Percentiles rank a stretch among this genome's conserved stretches.
Conservation (phyloP, 2,113 vertebrate genomes). For the Asarcornis scutulata region DNA sequence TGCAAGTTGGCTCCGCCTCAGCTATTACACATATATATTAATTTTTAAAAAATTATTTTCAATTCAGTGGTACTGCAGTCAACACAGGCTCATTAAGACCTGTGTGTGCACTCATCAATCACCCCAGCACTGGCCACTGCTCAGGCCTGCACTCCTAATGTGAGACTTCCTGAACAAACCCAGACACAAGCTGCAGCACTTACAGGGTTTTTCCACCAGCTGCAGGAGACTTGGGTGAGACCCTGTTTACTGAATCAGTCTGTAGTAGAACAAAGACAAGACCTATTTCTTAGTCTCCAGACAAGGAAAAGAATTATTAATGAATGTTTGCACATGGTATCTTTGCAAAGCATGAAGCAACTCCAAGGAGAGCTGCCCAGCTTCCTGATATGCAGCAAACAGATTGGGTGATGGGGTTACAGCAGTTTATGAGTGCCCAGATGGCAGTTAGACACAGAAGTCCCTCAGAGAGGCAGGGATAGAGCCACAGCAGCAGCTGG, state of each 20-base stretch:
- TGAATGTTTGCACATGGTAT: neutral
- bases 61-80: neutral
- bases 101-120: slow-evolving; percentile 63
- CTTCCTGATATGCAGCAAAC: neutral
- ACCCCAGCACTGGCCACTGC: neutral
- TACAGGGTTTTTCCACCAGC: neutral
- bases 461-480: neutral
- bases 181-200: neutral
- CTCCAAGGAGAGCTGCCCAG: neutral
- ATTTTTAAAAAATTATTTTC: neutral
- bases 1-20: neutral
- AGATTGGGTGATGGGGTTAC: slow-evolving; percentile 25
- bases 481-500: neutral
- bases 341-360: neutral
- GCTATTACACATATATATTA: neutral
- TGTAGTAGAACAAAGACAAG: neutral
- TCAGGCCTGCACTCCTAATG: neutral
- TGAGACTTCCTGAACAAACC: slow-evolving; percentile 32
- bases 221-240: neutral
- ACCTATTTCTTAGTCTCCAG: neutral
- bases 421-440: slow-evolving; percentile 42
- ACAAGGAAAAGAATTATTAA: neutral
- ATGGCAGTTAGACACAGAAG: slow-evolving; percentile 46
- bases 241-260: neutral
- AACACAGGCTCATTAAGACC: slow-evolving; percentile 52